Evolutionary conservation across 1,140 invertebrate genomes (phyloP).

Genomic region (Drosophila burlai): DNA sequence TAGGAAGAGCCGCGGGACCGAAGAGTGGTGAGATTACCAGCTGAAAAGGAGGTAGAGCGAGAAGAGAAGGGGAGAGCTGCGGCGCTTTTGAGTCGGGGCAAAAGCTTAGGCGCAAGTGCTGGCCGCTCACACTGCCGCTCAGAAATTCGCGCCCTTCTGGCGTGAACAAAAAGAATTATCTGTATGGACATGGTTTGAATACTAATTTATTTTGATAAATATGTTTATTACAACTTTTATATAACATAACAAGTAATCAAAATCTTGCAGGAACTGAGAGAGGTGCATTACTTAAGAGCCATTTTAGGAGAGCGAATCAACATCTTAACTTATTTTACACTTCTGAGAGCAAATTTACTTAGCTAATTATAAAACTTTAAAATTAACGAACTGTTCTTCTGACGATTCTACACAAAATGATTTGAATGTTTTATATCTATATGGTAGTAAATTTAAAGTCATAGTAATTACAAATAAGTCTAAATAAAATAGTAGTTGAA

Average conservation of each 20-base stretch:
- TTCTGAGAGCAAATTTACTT: conserved; percentile 75
- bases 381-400: conserved; percentile 72
- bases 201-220: conserved; percentile 38
- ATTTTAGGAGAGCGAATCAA: conserved; percentile 70
- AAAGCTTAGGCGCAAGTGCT: no score
- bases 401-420: conserved; percentile 81
- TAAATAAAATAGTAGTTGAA: conserved; percentile 84
- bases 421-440: conserved; percentile 75
- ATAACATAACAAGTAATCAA: conserved; percentile 68
- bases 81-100: no score
- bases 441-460: conserved; percentile 72
- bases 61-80: no score
- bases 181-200: not conserved
- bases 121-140: no score
- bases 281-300: conserved; percentile 66
- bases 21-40: no score
- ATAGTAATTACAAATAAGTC: conserved; percentile 80
- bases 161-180: no score
- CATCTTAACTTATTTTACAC: conserved; percentile 53
- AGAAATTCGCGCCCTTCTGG: no score
- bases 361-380: conserved; percentile 69
- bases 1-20: no score
- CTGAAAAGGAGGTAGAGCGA: no score
- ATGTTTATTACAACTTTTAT: conserved; percentile 62
- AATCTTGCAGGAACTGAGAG: conserved; percentile 64